Conservation (phyloP, 1,140 invertebrate species). For the Heliothis virescens region DNA sequence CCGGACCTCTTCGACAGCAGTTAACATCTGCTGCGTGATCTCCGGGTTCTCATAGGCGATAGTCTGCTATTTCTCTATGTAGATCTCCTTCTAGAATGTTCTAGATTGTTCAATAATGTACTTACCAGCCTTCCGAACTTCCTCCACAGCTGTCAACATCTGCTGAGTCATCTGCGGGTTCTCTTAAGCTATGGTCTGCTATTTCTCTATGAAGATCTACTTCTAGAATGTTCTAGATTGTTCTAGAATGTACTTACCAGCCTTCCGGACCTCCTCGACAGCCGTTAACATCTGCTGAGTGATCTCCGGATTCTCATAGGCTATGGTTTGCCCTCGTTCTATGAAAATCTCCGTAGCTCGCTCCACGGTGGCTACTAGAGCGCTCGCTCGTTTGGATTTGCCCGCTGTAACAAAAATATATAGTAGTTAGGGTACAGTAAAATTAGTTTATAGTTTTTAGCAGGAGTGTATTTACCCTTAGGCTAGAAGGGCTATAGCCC, state of each 20-base stretch:
- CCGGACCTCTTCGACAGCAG: slow-evolving; percentile 96
- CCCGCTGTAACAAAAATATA: slow-evolving; percentile 82
- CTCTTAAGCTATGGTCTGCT: too few species aligned
- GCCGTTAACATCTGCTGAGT: slow-evolving; percentile 98
- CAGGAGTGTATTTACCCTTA: too few species aligned
- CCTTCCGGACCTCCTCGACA: slow-evolving; percentile 97
- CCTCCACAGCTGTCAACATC: slow-evolving; percentile 98
- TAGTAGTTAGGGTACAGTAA: neutral
- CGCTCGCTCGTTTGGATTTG: slow-evolving; percentile 98
- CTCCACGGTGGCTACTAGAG: slow-evolving; percentile 98
- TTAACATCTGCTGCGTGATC: slow-evolving; percentile 98
- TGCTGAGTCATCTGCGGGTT: slow-evolving; percentile 87
- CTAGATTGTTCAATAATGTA: slow-evolving; percentile 17
- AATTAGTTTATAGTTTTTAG: too few species aligned
- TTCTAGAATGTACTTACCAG: slow-evolving; percentile 86
- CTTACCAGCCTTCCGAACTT: slow-evolving; percentile 95
- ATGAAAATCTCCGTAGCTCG: slow-evolving; percentile 99
- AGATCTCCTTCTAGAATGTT: neutral
- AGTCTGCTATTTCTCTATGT: too few species aligned
- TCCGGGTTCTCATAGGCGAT: slow-evolving; percentile 99
- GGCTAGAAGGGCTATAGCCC: too few species aligned
- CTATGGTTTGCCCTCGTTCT: slow-evolving; percentile 97
- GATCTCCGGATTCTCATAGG: slow-evolving; percentile 98
- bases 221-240: neutral
- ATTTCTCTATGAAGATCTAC: too few species aligned